Evolutionary conservation across 2,888 invertebrate species (phyloP), one percentile per base, ranked within the genome.

Genomic region (Acanthoscelides obtectus): DNA sequence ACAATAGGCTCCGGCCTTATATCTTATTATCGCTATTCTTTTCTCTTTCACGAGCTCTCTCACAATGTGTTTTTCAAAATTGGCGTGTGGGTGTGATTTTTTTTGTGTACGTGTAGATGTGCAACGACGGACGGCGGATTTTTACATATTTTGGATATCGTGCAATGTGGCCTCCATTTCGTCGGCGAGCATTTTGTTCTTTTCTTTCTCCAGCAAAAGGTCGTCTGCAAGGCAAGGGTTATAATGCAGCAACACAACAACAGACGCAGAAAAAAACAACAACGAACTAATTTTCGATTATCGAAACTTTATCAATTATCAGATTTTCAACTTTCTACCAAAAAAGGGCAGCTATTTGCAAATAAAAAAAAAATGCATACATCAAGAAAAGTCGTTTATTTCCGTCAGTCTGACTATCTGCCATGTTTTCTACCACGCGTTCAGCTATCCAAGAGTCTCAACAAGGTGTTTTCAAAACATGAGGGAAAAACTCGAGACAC

Each of bases 121-220:
- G 45, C 45, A 45, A 45, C 45, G 17, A 45, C 45, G 45, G 45
- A 45, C 45, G 5, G n/a, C n/a, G n/a, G n/a, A 64, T 69, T 73
- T 75, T 92, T 95, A 98, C 96, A 98, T 97, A 89, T 97, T 96
- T 91, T 98, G 97, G 89, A 98, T 96, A 90, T 98, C 98, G 91
- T 96, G 96, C 90, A 98, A 93, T 86, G 98, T 97, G 86, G 96
- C 93, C 89, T 99, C 98, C 95, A 99, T 97, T 88, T 99, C 99
- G 88, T 96, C 96, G 88, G 96, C 94, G 87, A 98, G 93, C 87
- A 94, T 89, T 91, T 95, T 96, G 91, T 95, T 96, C 91, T 96
- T 96, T 90, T 94, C 94, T 89, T 94, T 95, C 89, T 96, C 96
- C 86, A 92, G 90, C 87, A 96, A 91, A 88, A 98, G 93, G 88